Conservation (phyloP, 2,797 vertebrate species). For the Mormyrus hasselquistii region DNA sequence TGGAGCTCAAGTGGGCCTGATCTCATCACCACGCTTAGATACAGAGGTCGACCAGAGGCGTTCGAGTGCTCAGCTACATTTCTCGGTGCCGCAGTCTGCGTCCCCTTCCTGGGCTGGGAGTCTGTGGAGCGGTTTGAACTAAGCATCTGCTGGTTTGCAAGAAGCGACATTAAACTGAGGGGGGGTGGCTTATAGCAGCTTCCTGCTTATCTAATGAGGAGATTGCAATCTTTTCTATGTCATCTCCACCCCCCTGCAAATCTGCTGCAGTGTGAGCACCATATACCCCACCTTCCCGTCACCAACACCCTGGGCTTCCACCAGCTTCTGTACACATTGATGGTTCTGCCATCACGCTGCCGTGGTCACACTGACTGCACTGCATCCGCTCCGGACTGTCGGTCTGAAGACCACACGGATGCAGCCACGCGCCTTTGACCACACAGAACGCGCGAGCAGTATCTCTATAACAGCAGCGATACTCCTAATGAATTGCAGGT, state of each 20-base stretch:
- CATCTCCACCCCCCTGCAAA: slow-evolving; percentile 35
- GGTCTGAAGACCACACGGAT: neutral
- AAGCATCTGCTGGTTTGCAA: slow-evolving; percentile 13
- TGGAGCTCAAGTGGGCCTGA: neutral
- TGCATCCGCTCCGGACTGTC: neutral
- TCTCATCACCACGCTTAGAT: neutral
- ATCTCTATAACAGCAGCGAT: neutral
- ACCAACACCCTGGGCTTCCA: slow-evolving; percentile 6
- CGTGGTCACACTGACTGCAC: neutral
- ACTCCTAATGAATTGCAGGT: neutral
- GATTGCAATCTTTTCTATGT: slow-evolving; percentile 47
- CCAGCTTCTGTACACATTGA: neutral
- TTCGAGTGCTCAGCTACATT: neutral
- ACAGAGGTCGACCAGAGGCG: neutral
- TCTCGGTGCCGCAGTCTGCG: neutral
- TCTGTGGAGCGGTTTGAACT: slow-evolving; percentile 44
- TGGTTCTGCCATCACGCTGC: neutral
- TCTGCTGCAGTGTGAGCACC: slow-evolving; percentile 34
- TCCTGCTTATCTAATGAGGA: slow-evolving; percentile 61
- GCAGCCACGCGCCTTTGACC: neutral
- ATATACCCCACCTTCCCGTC: slow-evolving; percentile 27
- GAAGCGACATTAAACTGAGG: slow-evolving; percentile 34
- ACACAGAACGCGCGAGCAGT: neutral
- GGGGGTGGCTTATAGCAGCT: slow-evolving; percentile 41
- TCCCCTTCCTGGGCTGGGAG: slow-evolving; percentile 5